Evolutionary conservation across 2,113 vertebrate species (phyloP).

Genomic region (Raja brachyura): DNA sequence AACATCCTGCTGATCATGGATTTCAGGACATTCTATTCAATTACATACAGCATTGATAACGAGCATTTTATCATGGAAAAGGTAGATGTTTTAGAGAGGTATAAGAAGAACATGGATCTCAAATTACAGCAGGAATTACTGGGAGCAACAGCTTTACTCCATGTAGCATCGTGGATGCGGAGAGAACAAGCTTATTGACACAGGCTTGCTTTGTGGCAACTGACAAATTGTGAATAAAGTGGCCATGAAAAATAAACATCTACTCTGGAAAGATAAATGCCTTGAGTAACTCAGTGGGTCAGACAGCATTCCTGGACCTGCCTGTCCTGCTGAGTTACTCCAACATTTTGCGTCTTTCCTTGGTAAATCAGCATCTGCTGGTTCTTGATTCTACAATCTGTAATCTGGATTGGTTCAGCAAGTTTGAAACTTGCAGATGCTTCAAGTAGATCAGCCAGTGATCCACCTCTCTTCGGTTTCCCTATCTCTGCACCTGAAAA

Average conservation of each 20-base stretch:
- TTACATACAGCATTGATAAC: background rate
- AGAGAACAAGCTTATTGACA: background rate
- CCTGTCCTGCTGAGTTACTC: too few relatives aligned
- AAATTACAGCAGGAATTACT: background rate
- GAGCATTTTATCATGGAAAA: background rate
- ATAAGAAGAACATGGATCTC: background rate
- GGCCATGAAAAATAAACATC: background rate
- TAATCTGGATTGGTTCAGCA: background rate
- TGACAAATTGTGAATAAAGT: background rate
- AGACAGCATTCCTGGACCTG: too few relatives aligned
- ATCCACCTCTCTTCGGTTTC: too few relatives aligned
- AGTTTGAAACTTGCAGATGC: background rate
- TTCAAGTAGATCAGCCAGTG: background rate
- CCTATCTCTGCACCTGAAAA: too few relatives aligned
- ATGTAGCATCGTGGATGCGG: background rate
- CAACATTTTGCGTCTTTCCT: too few relatives aligned
- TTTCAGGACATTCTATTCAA: background rate
- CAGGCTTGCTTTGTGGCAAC: background rate
- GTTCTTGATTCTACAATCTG: too few relatives aligned
- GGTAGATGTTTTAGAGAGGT: background rate
- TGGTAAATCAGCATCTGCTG: too few relatives aligned
- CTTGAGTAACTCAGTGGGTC: too few relatives aligned
- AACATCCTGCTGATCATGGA: background rate
- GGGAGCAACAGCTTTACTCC: background rate
- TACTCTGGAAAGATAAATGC: too few relatives aligned